Evolutionary conservation across 2,113 vertebrate species (phyloP), one percentile per base, ranked within the genome.

Genomic region (Caranx melampygus): DNA sequence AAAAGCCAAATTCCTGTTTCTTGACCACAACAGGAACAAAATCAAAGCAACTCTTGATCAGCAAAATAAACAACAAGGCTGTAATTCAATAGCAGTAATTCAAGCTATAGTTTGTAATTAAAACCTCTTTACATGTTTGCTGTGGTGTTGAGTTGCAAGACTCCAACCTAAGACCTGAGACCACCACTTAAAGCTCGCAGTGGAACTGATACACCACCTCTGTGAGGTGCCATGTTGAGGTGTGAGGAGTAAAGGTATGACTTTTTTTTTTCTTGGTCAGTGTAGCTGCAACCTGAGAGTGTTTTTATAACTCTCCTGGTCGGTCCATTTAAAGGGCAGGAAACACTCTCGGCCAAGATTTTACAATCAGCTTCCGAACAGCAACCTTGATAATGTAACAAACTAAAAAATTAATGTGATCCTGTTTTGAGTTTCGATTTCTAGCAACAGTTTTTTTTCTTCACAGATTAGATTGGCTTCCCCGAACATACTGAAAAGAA

Each of bases 1-100:
- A 57, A 34, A 69, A 75, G 42, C 61, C 61, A 20, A 69, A 70
- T 83, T 88, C 59, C 75, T 86, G 70, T 59, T 73, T 79, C 47
- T n/a, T 31, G 47, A 40, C 35, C 51, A 18, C 35, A 79, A 84
- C 72, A 57, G 60, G 75, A 84, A 78, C 65, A 49, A 47, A 88
- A 78, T 78, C 81, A 52, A 0, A 31, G 67, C n/a, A 54, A 3
- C 57, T 16, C 15, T 18, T 45, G 10, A 65, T 79, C 58, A 6
- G 13, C 5, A 26, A 59, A 65, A 60, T 40, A 21, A 73, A 55
- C 65, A 54, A 49, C 3, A 47, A 6, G 4, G 40, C 54, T 72
- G 15, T 6, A 31, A 35, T 60, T 4, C 21, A 35, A 14, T 8
- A 12, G 20, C 14, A 20, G 20, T 18, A 20, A 45, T 42, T 40